Base-by-base conservation (phyloP, 2,888 invertebrate genomes). In the Rhodophaea formosa region DNA sequence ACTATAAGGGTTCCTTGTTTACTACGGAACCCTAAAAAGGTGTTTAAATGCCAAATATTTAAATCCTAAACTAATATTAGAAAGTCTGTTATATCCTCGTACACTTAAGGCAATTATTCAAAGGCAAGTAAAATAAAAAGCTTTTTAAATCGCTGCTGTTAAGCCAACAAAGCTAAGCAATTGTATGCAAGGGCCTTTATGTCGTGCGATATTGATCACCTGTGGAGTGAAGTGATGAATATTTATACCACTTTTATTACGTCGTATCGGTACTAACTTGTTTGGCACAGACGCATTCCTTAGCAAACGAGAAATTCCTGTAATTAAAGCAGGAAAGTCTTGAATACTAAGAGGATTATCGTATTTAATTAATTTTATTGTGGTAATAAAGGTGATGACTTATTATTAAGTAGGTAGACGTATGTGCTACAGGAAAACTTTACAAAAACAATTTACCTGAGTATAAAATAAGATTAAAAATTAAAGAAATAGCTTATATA, bases 161-260 rank as follows among this genome's bases (percentile, higher is more conserved):
- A 23, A 23, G 5, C 23, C 23, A n/a, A 39, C 39, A 39, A 12
- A 29, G 23, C 49, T 10, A 1, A 32, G 15, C 32, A 32, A 30
- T 49, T 49, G 32, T 29, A n/a, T 32, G 14, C 8, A 32, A 32
- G 49, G 32, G 49, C 49, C 49, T 49, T 49, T 49, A 49, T 32
- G 32, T 16, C 32, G 47, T 47, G 47, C 30, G 47, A 47, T 47
- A 47, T 47, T 12, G 29, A 47, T 47, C 47, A 47, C 47, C 30
- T 47, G 47, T 30, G 14, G 47, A 29, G 29, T n/a, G n/a, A n/a
- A 8, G 14, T 47, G 14, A 47, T 47, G 29, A 47, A 47, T 47
- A 47, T 47, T 30, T 7, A 47, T 30, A 14, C n/a, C 29, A 30
- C 12, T 47, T 47, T 47, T 47, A 47, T 47, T 14, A 47, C 29